phyloP scores from a whole-genome alignment of 2,888 invertebrate species.

The Lordiphosa fenestrarum region DNA sequence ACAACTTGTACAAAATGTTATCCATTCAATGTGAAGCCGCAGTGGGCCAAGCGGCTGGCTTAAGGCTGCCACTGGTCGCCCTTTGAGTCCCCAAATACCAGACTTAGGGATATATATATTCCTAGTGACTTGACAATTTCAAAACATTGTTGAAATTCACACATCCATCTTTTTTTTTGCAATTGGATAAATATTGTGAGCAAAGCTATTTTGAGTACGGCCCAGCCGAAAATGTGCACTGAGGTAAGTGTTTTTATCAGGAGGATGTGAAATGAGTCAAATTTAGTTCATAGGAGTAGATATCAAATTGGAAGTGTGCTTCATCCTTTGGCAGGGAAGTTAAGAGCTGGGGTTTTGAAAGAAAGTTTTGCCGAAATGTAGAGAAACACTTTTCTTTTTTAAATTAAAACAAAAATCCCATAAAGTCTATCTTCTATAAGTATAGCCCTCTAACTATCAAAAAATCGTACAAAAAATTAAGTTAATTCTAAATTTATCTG shows the following conservation, averaged over 20 bases:
- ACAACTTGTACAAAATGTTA: constrained; percentile 43
- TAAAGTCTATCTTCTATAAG: too few relatives aligned
- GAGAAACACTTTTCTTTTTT: too few relatives aligned
- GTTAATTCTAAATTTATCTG: too few relatives aligned
- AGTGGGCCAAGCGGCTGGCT: constrained; percentile 49
- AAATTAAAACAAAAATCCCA: too few relatives aligned
- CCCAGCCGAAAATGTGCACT: constrained; percentile 70
- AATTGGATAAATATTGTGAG: constrained; percentile 62
- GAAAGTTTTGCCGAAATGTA: too few relatives aligned
- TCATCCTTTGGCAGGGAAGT: too few relatives aligned
- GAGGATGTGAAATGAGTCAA: too few relatives aligned
- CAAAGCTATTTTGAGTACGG: constrained; percentile 45
- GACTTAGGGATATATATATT: constrained; percentile 11
- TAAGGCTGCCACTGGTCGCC: constrained; percentile 43
- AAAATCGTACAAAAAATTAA: too few relatives aligned
- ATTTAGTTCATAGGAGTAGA: too few relatives aligned
- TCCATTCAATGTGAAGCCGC: constrained; percentile 54
- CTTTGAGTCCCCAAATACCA: constrained; percentile 43
- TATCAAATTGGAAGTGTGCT: too few relatives aligned
- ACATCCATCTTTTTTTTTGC: constrained; percentile 23
- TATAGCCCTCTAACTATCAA: too few relatives aligned
- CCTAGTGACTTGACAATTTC: constrained; percentile 40
- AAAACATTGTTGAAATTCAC: constrained; percentile 13
- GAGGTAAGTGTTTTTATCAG: constrained; percentile 43
- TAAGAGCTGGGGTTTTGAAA: too few relatives aligned